These are phyloP conservation scores for Agriopis aurantiaria DNA, from an alignment of 2,888 invertebrate species.

Conservation along the genomic window DNA sequence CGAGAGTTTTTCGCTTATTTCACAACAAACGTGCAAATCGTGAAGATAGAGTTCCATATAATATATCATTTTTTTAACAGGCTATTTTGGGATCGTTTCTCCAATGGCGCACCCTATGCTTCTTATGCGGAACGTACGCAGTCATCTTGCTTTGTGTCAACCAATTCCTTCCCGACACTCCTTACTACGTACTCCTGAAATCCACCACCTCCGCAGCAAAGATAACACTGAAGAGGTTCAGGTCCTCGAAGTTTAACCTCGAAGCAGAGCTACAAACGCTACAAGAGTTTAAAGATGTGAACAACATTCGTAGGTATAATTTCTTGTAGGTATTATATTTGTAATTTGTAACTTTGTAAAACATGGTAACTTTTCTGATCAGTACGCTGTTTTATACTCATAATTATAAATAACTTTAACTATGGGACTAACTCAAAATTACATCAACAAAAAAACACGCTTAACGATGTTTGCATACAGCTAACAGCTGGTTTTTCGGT, in stretches of 20 bases:
- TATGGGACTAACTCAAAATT: no score
- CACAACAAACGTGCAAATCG: no score
- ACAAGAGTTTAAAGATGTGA: constrained; percentile 61
- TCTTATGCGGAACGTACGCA: constrained; percentile 50
- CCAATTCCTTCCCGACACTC: constrained; percentile 65
- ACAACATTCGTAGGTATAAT: constrained; percentile 65
- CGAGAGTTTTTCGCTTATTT: no score
- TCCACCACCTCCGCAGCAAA: constrained; percentile 46
- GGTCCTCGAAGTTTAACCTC: constrained; percentile 55
- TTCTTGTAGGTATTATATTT: background rate
- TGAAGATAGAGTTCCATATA: no score
- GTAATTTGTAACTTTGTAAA: background rate
- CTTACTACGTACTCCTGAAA: constrained; percentile 62
- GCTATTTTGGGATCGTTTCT: constrained; percentile 57
- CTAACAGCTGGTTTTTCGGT: no score
- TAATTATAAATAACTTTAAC: no score
- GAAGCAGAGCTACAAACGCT: constrained; percentile 61
- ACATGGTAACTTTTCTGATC: background rate
- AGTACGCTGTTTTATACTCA: no score
- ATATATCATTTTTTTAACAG: constrained; percentile 45
- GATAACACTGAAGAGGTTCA: constrained; percentile 54
- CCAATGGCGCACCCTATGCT: constrained; percentile 59
- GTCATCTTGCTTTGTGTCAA: constrained; percentile 48
- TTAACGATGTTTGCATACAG: no score
- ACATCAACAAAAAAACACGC: no score